Evolutionary conservation across 2,113 vertebrate genomes (phyloP).

Genomic region (Xiphias gladius): DNA sequence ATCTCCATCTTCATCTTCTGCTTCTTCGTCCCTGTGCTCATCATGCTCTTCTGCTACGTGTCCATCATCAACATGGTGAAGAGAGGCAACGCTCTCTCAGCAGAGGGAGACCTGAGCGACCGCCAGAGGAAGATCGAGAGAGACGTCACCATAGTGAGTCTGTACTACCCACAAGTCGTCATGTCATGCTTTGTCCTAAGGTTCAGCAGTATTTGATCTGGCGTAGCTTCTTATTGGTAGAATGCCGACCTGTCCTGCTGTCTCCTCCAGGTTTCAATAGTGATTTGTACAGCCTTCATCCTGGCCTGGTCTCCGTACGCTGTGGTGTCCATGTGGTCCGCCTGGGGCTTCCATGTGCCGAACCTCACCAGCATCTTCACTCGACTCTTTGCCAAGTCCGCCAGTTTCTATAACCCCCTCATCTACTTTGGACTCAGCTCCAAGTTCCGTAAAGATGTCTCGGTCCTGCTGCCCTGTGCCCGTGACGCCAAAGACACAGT

Average conservation of each 20-base stretch:
- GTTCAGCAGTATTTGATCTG: neutral
- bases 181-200: too few relatives aligned
- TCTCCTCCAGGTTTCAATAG: constrained; percentile 83
- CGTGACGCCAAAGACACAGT: constrained; percentile 79
- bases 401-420: constrained; percentile 90
- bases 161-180: neutral
- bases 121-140: constrained; percentile 86
- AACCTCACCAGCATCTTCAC: constrained; percentile 87
- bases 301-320: constrained; percentile 87
- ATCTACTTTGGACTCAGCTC: constrained; percentile 92
- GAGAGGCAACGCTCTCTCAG: constrained; percentile 81
- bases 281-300: constrained; percentile 88
- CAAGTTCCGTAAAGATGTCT: constrained; percentile 87
- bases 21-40: constrained; percentile 84
- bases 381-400: constrained; percentile 87
- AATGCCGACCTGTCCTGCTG: too few relatives aligned
- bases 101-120: constrained; percentile 81
- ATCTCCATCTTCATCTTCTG: constrained; percentile 84
- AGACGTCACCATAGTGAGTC: constrained; percentile 83
- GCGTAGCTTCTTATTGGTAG: neutral
- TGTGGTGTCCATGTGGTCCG: constrained; percentile 87
- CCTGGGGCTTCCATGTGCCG: constrained; percentile 83
- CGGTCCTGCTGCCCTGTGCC: constrained; percentile 81
- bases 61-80: constrained; percentile 89
- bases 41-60: constrained; percentile 86